Conservation (phyloP, 2,888 invertebrate species). For the Machimus atricapillus region DNA sequence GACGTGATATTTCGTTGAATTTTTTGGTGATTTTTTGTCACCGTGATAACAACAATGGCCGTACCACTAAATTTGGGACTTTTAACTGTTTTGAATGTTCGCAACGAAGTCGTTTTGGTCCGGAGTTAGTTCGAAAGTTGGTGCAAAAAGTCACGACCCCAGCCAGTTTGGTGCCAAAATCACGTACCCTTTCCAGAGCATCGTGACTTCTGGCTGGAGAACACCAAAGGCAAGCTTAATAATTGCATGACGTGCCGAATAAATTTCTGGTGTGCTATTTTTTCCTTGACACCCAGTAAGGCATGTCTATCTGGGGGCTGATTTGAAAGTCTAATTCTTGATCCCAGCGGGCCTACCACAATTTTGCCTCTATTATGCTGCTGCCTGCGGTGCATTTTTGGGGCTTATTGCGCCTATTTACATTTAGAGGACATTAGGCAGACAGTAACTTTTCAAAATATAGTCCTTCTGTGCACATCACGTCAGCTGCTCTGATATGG, state of each 20-base stretch:
- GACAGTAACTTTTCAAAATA: not conserved
- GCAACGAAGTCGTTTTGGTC: not conserved
- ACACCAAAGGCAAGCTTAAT: not conserved
- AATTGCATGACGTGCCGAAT: conserved; percentile 10
- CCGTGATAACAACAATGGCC: not conserved
- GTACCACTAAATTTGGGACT: not conserved
- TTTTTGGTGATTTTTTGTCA: not conserved
- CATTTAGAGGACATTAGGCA: not conserved
- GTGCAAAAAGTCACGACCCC: conserved; percentile 10
- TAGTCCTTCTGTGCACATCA: not conserved
- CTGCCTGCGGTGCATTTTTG: not conserved
- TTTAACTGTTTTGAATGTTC: not conserved
- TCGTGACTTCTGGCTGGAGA: conserved; percentile 1
- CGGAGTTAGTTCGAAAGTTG: not conserved
- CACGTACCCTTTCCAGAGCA: conserved; percentile 16
- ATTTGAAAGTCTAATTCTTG: not conserved
- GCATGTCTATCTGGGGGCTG: not conserved
- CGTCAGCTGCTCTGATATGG: not conserved
- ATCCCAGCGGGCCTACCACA: not conserved
- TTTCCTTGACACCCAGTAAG: not conserved
- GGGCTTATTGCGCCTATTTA: not conserved
- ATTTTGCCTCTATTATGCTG: not conserved
- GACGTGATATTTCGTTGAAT: not conserved
- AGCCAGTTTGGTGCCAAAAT: conserved; percentile 20
- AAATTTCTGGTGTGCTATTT: not conserved